Evolutionary conservation across 2,113 vertebrate genomes (phyloP).

Genomic region (Hystrix cristata): DNA sequence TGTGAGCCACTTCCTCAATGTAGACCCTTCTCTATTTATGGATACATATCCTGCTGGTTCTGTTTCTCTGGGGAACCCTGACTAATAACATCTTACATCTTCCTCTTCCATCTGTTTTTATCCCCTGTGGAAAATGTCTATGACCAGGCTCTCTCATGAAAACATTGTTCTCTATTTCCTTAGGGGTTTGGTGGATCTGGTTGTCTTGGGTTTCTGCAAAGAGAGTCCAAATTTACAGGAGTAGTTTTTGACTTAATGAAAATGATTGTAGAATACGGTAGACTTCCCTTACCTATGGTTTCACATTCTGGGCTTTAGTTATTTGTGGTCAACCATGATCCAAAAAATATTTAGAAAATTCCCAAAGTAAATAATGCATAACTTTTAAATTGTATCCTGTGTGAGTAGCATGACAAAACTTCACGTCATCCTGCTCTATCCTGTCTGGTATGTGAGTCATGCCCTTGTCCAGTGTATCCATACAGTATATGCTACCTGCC

Average conservation of each 20-base stretch:
- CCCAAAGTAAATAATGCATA: not conserved
- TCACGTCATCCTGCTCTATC: not conserved
- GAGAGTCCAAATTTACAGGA: constrained; percentile 13
- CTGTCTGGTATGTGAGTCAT: not conserved
- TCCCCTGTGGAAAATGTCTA: not conserved
- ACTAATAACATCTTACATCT: not conserved
- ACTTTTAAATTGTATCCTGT: not conserved
- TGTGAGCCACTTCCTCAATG: not conserved
- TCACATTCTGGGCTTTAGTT: not conserved
- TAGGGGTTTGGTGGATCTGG: not conserved
- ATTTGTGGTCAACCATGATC: not conserved
- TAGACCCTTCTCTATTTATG: not conserved
- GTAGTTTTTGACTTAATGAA: constrained; percentile 10
- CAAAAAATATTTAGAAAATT: not conserved
- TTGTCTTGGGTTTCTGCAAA: constrained; percentile 52
- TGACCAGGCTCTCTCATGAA: not conserved
- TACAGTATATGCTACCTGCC: not conserved
- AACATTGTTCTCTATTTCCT: not conserved
- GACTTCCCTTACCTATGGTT: not conserved
- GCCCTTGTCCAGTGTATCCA: not conserved
- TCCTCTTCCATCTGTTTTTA: constrained; percentile 6
- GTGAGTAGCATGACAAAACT: not conserved
- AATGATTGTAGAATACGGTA: not conserved
- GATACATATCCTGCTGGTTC: not conserved
- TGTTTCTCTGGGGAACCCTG: not conserved